Percentiles rank a stretch among this genome's conserved stretches.
These are phyloP conservation scores for Microtus pennsylvanicus DNA, from an alignment of 2,113 vertebrate species.

Conservation along the genomic window DNA sequence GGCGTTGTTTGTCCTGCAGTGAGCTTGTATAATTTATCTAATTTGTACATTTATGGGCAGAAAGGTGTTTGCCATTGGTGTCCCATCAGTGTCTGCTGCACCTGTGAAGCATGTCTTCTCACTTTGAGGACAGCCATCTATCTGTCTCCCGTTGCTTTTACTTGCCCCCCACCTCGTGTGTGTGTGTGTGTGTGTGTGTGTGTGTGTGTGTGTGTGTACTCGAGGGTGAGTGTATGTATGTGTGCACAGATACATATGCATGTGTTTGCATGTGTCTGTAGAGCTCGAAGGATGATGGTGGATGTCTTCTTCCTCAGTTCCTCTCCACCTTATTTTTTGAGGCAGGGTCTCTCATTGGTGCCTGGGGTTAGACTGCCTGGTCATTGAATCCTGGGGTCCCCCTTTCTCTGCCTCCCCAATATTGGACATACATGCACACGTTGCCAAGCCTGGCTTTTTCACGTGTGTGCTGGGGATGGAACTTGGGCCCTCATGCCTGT, in stretches of 20 bases:
- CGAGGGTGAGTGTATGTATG: too few species aligned
- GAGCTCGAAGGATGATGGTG: too few species aligned
- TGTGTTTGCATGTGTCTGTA: background rate
- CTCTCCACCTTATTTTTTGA: background rate
- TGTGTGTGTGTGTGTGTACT: too few species aligned
- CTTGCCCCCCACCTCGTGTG: background rate
- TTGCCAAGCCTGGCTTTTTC: background rate
- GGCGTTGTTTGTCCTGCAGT: background rate
- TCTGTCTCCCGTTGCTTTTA: background rate
- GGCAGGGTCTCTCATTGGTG: background rate
- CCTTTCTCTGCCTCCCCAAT: background rate
- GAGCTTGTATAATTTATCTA: background rate
- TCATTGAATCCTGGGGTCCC: accelerated
- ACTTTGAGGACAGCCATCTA: background rate
- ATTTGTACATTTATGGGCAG: background rate
- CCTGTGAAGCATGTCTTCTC: background rate
- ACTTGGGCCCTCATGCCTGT: background rate
- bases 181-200: accelerated
- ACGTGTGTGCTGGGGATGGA: background rate
- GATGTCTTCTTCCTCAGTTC: background rate
- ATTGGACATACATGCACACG: background rate
- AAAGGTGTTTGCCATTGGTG: background rate
- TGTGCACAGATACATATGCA: background rate
- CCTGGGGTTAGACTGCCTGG: background rate
- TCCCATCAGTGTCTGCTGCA: background rate